phyloP scores from a whole-genome alignment of 1,140 invertebrate species.

The Phymastichus coffea region DNA sequence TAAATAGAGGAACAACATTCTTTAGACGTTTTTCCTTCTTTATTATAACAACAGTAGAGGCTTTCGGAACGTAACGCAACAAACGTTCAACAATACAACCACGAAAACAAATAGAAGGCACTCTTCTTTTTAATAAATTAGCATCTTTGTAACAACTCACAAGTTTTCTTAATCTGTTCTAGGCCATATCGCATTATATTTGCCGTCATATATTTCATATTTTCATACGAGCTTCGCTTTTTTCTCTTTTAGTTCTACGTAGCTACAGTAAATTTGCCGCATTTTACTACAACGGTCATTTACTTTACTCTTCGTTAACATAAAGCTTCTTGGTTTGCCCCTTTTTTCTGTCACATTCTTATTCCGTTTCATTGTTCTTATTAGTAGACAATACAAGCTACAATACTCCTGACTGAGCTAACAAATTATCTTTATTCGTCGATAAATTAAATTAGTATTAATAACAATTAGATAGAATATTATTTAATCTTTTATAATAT shows the following conservation, averaged over 20 bases:
- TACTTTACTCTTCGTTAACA: conserved; percentile 18
- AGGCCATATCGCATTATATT: conserved; percentile 40
- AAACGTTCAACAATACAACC: conserved; percentile 54
- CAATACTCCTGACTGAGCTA: conserved; percentile 51
- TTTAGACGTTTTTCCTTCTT: conserved; percentile 44
- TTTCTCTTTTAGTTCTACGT: conserved; percentile 27
- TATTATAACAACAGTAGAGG: conserved; percentile 55
- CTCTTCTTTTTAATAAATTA: conserved; percentile 53
- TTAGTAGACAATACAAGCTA: conserved; percentile 49
- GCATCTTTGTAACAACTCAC: conserved; percentile 44
- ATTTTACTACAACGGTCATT: conserved; percentile 25
- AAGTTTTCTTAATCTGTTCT: conserved; percentile 36
- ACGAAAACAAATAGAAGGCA: conserved; percentile 57
- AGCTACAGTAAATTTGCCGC: conserved; percentile 23
- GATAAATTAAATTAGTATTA: conserved; percentile 50
- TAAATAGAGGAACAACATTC: conserved; percentile 55
- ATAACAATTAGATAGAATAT: conserved; percentile 54
- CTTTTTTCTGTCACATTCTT: conserved; percentile 31
- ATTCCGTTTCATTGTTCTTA: conserved; percentile 34
- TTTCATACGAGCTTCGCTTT: conserved; percentile 18
- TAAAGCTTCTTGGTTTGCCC: conserved; percentile 19
- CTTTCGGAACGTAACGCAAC: conserved; percentile 54
- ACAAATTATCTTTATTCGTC: conserved; percentile 48
- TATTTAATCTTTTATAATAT: conserved; percentile 52
- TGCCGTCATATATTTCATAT: conserved; percentile 20